Evolutionary conservation across 2,113 vertebrate genomes (phyloP), one percentile per base, ranked within the genome.

Genomic region (Scalopus aquaticus): DNA sequence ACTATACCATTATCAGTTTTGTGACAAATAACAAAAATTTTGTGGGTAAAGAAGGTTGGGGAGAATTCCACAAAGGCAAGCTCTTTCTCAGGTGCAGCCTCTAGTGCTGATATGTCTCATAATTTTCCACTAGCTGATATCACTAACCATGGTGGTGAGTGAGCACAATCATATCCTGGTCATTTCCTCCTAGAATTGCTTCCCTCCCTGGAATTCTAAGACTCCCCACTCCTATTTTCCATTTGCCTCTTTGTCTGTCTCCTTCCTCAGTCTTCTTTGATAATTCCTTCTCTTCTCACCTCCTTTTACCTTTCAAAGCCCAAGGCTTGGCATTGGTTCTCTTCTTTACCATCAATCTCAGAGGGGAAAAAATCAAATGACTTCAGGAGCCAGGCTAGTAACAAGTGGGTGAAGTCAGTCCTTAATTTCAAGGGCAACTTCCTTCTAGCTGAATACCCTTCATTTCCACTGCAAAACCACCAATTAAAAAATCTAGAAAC

Each of bases 101-200:
- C 46, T 15, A 79, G 96, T 58, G 9, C 84, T 92, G 88, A 88
- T 35, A n/a, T 56, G 70, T 69, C 65, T 92, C 84, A 92, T 28
- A 67, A 54, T 65, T 96, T 94, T 85, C 94, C 94, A 88, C 16
- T 69, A 46, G 46, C n/a, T 0, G 30, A 30, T 46, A 60, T 60
- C 83, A 67, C 28, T 90, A 67, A 82, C 65, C 58, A 67, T 67
- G 69, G 42, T 28, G 30, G 49, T 88, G 91, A 96, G 35, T 77
- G 70, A 95, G 96, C 90, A 90, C 51, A 84, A 12, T 62, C 46
- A 15, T 19, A 62, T 69, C 78, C 56, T 79, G 80, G 28, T 49
- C 81, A 12, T 69, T 70, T 93, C 86, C 78, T 94, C 77, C 49
- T 69, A 72, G 73, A 67, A n/a, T 11, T 5, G 16, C 44, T 58